These are phyloP conservation scores for Hydrotaea cyrtoneurina DNA, from an alignment of 2,888 invertebrate genomes.

Conservation along the genomic window DNA sequence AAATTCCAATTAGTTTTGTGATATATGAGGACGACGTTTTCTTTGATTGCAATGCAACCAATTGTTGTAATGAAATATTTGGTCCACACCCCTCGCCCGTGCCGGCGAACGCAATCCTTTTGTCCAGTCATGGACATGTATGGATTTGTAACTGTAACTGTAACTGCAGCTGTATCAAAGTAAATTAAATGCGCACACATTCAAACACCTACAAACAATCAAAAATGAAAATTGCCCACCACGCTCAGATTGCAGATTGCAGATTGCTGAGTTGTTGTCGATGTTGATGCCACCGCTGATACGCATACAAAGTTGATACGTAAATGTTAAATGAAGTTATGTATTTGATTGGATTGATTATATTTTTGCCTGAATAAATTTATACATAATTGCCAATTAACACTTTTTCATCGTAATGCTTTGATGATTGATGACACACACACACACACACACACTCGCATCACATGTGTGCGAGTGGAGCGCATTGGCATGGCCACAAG, in stretches of 20 bases:
- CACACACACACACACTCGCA: slow-evolving; percentile 29
- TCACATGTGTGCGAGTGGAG: not conserved
- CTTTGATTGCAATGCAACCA: slow-evolving; percentile 25
- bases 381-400: slow-evolving; percentile 79
- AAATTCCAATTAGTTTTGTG: slow-evolving; percentile 45
- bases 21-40: slow-evolving; percentile 45
- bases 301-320: slow-evolving; percentile 3
- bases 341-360: slow-evolving; percentile 74
- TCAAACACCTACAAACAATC: not conserved
- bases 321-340: slow-evolving; percentile 39
- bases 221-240: slow-evolving; percentile 9
- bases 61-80: slow-evolving; percentile 34
- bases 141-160: not conserved
- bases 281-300: not conserved
- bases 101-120: not conserved
- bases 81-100: no score
- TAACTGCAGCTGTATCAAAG: not conserved
- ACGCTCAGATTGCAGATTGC: not conserved
- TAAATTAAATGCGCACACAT: slow-evolving; percentile 14
- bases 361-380: slow-evolving; percentile 78
- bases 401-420: slow-evolving; percentile 73
- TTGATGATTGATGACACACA: slow-evolving; percentile 65
- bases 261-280: no score
- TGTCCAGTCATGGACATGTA: not conserved
- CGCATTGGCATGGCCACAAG: slow-evolving; percentile 28